phyloP scores from a whole-genome alignment of 2,888 invertebrate genomes.

The Heliothis peltigera region DNA sequence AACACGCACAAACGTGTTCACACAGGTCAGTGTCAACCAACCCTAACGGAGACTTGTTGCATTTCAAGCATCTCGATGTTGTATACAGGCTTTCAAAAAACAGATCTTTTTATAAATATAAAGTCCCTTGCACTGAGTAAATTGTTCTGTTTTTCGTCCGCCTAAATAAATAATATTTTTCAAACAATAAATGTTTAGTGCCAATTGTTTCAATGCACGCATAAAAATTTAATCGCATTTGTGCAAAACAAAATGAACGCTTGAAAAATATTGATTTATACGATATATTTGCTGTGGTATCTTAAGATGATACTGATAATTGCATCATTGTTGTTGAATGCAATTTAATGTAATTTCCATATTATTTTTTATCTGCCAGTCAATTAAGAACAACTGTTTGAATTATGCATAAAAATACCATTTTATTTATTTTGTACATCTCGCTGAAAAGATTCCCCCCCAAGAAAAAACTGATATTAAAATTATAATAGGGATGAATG shows the following conservation, averaged over 20 bases:
- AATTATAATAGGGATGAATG: conserved; percentile 65
- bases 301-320: conserved; percentile 39
- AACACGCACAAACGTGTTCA: conserved; percentile 95
- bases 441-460: conserved; percentile 21
- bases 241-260: conserved; percentile 35
- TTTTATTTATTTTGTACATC: conserved; percentile 19
- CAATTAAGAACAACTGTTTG: conserved; percentile 5
- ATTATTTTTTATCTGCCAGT: conserved; percentile 60
- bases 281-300: conserved; percentile 41
- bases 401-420: conserved; percentile 23
- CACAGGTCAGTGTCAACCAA: conserved; percentile 86
- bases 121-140: neutral
- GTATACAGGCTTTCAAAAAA: conserved; percentile 56
- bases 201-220: conserved; percentile 23
- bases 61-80: conserved; percentile 54
- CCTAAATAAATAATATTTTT: conserved; percentile 63
- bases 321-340: conserved; percentile 52
- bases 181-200: conserved; percentile 54
- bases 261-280: conserved; percentile 63
- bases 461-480: conserved; percentile 25
- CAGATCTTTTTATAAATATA: conserved; percentile 24
- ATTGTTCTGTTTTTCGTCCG: conserved; percentile 54
- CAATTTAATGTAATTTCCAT: conserved; percentile 80
- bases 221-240: conserved; percentile 34
- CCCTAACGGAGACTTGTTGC: conserved; percentile 41